phyloP scores from a whole-genome alignment of 2,888 invertebrate genomes.

The Plebejus anna region DNA sequence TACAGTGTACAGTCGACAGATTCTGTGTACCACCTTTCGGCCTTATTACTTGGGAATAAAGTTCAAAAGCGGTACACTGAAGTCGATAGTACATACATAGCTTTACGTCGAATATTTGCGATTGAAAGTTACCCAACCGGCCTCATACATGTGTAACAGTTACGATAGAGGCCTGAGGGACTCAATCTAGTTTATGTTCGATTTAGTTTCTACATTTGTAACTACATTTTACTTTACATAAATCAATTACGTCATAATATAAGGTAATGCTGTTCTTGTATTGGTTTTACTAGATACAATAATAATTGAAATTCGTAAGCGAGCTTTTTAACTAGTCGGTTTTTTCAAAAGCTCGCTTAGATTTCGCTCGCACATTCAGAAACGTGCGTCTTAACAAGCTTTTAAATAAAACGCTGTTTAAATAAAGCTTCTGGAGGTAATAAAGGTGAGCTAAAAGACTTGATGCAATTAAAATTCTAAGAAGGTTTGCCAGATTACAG shows the following conservation, averaged over 20 bases:
- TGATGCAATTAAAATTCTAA: constrained; percentile 27
- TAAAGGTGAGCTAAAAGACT: constrained; percentile 2
- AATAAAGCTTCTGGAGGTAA: not conserved
- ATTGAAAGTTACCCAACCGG: constrained; percentile 22
- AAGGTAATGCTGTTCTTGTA: not conserved
- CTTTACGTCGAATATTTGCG: constrained; percentile 16
- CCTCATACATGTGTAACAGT: constrained; percentile 18
- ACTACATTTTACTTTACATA: constrained; percentile 5
- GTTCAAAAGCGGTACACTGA: not conserved
- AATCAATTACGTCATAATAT: not conserved
- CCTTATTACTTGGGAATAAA: not conserved
- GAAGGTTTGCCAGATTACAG: not conserved
- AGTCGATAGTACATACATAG: not conserved
- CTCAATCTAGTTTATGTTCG: constrained; percentile 8
- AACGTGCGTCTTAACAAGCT: not conserved
- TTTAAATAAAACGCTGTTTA: not conserved
- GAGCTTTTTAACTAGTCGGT: not conserved
- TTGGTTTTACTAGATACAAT: not conserved
- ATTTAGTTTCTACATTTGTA: constrained; percentile 6
- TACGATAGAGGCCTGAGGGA: constrained; percentile 18
- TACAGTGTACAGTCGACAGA: not conserved
- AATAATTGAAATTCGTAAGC: not conserved
- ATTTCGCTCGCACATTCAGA: not conserved
- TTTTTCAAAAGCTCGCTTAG: not conserved
- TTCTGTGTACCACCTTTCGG: not conserved